These are phyloP conservation scores for Orientallactaga sibirica DNA, from an alignment of 2,797 vertebrate genomes.

Conservation along the genomic window DNA sequence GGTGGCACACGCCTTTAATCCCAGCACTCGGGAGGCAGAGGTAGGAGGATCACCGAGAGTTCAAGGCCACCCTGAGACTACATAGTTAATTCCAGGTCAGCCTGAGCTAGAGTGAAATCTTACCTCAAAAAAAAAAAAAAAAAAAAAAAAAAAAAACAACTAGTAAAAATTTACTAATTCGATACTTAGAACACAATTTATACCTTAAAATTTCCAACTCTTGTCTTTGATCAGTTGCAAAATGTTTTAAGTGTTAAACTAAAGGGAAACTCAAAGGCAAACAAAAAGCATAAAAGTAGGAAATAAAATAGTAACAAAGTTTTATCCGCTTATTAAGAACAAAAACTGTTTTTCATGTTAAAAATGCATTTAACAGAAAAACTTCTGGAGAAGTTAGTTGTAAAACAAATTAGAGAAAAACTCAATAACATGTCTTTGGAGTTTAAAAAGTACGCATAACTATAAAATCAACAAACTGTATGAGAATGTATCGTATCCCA, in stretches of 20 bases:
- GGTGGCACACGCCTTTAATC: no score
- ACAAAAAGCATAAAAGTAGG: background rate
- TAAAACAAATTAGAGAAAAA: conserved; percentile 10
- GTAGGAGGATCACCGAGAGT: no score
- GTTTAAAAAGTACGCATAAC: background rate
- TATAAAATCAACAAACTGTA: conserved; percentile 38
- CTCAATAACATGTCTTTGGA: background rate
- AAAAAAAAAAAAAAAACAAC: background rate
- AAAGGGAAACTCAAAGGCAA: background rate
- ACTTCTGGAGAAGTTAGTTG: conserved; percentile 6
- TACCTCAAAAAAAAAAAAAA: no score
- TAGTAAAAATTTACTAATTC: background rate
- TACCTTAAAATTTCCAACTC: conserved; percentile 1
- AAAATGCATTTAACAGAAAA: background rate
- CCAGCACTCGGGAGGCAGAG: no score
- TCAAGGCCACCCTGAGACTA: no score
- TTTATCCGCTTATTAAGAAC: background rate
- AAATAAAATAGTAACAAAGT: conserved; percentile 21
- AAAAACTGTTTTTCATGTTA: background rate
- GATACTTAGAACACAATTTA: background rate
- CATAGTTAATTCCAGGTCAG: no score
- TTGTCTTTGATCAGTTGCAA: background rate
- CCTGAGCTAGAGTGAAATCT: no score
- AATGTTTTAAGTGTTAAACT: background rate
- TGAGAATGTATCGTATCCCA: conserved; percentile 19